A percentile compares a stretch with the other conserved stretches of the same genome.
phyloP scores from a whole-genome alignment of 2,113 vertebrate species.

The Mellivora capensis region DNA sequence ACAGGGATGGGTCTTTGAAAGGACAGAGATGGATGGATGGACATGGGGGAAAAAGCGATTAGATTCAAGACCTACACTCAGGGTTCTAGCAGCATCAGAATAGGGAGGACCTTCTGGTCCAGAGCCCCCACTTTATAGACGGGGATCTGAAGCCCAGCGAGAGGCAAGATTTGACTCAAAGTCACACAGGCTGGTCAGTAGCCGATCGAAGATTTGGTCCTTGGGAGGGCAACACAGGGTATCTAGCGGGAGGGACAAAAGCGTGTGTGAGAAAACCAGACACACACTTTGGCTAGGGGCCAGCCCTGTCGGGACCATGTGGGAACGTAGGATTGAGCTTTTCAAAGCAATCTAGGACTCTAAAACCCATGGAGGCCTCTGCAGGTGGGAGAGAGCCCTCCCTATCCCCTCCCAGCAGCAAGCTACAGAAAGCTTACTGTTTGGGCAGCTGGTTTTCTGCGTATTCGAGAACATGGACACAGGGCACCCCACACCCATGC shows the following conservation, averaged over 20 bases:
- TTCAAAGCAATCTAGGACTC: not conserved
- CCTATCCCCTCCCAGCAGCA: not conserved
- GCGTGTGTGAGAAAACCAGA: not conserved
- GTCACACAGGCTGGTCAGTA: not conserved
- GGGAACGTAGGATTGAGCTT: not conserved
- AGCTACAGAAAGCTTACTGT: not conserved
- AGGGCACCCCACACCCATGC: not conserved
- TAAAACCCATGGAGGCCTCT: not conserved
- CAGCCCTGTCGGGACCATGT: not conserved
- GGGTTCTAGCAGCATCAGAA: not conserved
- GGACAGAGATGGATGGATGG: not conserved
- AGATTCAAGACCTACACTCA: not conserved
- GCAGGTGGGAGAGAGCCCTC: not conserved
- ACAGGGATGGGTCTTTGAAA: not conserved
- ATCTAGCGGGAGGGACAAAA: not conserved
- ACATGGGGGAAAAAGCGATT: not conserved
- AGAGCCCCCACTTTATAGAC: not conserved
- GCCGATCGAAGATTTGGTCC: not conserved
- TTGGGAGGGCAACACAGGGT: rapidly evolving
- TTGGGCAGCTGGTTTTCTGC: not conserved
- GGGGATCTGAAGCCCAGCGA: not conserved
- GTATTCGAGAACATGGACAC: not conserved
- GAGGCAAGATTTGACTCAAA: not conserved
- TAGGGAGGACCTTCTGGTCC: not conserved
- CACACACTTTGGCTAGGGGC: not conserved